Evolutionary conservation across 2,113 vertebrate genomes (phyloP).

Genomic region (Ictalurus furcatus): DNA sequence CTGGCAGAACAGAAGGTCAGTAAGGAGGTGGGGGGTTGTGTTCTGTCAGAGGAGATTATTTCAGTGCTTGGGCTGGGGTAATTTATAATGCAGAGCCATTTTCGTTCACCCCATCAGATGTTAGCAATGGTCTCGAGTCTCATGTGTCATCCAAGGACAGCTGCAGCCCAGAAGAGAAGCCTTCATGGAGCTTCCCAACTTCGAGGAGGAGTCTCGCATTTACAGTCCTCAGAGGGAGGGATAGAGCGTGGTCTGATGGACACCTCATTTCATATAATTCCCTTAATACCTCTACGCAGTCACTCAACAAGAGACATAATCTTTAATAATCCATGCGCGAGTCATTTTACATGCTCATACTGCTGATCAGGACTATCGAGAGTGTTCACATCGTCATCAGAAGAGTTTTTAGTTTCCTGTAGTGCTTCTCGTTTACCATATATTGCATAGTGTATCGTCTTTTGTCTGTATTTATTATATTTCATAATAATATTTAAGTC

Average conservation of each 20-base stretch:
- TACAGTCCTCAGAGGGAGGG: background rate
- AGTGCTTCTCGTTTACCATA: background rate
- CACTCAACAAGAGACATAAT: background rate
- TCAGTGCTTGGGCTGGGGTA: slow-evolving; percentile 41
- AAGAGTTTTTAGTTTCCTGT: background rate
- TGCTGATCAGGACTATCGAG: background rate
- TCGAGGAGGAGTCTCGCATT: slow-evolving; percentile 27
- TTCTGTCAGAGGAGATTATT: slow-evolving; percentile 51
- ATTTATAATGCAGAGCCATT: slow-evolving; percentile 61
- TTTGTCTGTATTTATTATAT: background rate
- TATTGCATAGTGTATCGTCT: background rate
- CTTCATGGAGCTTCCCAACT: background rate
- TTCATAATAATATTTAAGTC: too few relatives aligned
- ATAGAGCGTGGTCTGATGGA: background rate
- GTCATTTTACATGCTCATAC: background rate
- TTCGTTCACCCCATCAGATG: slow-evolving; percentile 43
- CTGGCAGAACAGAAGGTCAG: slow-evolving; percentile 18
- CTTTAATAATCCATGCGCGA: background rate
- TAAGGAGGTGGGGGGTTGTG: background rate
- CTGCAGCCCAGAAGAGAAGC: slow-evolving; percentile 52
- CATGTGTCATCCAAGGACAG: slow-evolving; percentile 67
- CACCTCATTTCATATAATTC: background rate
- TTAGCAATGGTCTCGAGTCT: slow-evolving; percentile 67
- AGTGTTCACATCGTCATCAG: background rate
- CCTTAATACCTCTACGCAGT: background rate